Percentiles rank a stretch among this genome's conserved stretches.
These are phyloP conservation scores for Empis stercorea DNA, from an alignment of 2,888 invertebrate genomes.

Conservation along the genomic window DNA sequence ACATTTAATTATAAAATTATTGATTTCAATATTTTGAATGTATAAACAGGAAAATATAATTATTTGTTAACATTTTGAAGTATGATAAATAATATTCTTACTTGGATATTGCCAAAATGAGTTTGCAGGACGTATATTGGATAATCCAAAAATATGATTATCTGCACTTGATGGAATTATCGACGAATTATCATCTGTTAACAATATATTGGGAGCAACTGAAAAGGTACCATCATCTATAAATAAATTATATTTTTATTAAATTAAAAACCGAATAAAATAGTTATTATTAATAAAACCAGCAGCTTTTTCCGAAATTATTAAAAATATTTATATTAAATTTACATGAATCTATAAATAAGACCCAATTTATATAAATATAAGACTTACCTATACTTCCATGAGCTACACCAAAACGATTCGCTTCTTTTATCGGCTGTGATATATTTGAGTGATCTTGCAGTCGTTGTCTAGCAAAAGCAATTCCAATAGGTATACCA, in stretches of 20 bases:
- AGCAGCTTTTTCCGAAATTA: too few species aligned
- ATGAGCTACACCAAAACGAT: neutral
- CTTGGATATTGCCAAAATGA: constrained; percentile 73
- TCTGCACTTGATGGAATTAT: neutral
- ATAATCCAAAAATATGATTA: neutral
- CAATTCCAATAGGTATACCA: neutral
- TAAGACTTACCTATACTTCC: too few species aligned
- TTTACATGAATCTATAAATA: too few species aligned
- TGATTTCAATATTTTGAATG: too few species aligned
- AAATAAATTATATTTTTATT: neutral
- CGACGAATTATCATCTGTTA: too few species aligned
- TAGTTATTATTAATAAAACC: too few species aligned
- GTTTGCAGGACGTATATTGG: constrained; percentile 44
- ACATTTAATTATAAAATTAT: neutral
- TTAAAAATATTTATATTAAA: too few species aligned
- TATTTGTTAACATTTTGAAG: too few species aligned
- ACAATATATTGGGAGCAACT: neutral
- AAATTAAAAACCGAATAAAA: too few species aligned
- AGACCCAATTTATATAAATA: too few species aligned
- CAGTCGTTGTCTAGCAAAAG: neutral
- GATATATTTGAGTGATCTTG: neutral
- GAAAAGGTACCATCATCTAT: neutral
- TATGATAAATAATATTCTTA: constrained; percentile 34
- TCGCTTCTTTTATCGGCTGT: neutral
- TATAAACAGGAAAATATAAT: too few species aligned